Conservation (phyloP, 2,888 invertebrate species). For the Hedya salicella region DNA sequence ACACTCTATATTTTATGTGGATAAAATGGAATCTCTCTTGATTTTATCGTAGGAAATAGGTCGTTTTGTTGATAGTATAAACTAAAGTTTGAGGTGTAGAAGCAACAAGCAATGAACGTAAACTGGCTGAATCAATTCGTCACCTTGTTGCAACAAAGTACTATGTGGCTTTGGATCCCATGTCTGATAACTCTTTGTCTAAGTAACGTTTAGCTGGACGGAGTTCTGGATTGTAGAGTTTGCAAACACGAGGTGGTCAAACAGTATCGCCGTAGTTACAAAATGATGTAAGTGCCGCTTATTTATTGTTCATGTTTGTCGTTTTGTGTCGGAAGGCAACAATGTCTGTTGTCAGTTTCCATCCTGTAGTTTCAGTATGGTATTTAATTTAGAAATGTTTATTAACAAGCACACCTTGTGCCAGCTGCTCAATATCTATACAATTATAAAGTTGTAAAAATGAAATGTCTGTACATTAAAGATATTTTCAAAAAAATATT, state of each 20-base stretch:
- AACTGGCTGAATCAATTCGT: slow-evolving; percentile 66
- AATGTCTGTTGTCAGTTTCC: neutral
- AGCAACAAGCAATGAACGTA: slow-evolving; percentile 63
- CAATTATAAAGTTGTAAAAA: no score
- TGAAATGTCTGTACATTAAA: no score
- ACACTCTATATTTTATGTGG: neutral
- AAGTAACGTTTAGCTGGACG: neutral
- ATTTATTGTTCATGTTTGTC: neutral
- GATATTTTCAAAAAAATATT: no score
- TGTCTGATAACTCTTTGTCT: neutral
- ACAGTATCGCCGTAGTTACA: neutral
- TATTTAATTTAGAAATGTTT: neutral
- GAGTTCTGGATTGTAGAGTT: slow-evolving; percentile 6
- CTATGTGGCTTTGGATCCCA: neutral
- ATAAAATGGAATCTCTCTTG: slow-evolving; percentile 45
- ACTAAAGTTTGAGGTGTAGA: slow-evolving; percentile 61
- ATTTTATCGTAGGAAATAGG: slow-evolving; percentile 12
- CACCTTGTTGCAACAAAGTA: neutral
- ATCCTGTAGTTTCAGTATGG: neutral
- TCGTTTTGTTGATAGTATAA: slow-evolving; percentile 41
- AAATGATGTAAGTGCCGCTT: neutral
- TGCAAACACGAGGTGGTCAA: slow-evolving; percentile 10
- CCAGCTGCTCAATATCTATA: no score
- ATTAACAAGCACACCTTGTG: no score
- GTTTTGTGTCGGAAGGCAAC: neutral